These are phyloP conservation scores for Pelagia noctiluca DNA, from an alignment of 30 jellyfish, hydroid and myxozoan genomes.

Conservation along the genomic window DNA sequence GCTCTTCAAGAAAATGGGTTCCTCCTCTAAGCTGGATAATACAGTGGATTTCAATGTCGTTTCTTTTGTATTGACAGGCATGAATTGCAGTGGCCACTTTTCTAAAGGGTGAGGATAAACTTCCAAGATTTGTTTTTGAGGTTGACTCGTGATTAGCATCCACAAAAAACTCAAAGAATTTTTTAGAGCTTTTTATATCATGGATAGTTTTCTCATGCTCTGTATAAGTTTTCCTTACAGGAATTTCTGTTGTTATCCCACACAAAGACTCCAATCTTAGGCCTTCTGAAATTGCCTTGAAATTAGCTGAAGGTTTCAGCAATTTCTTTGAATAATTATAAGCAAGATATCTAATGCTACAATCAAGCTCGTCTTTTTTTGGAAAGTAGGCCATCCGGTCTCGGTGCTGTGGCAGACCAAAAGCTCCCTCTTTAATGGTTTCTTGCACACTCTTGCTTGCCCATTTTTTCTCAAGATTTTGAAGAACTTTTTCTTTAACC, in stretches of 20 bases:
- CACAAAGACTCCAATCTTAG: conserved; percentile 79
- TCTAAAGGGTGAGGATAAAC: conserved; percentile 63
- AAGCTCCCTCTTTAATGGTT: conserved; percentile 42
- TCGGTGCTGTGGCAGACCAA: conserved; percentile 61
- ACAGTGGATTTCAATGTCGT: conserved; percentile 32
- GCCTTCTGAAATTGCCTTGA: conserved; percentile 80
- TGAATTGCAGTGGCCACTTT: conserved; percentile 74
- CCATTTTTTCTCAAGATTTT: too few relatives aligned
- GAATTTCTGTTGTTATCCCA: conserved; percentile 46
- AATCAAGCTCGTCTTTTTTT: conserved; percentile 71
- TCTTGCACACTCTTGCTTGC: conserved; percentile 36
- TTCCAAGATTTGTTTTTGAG: conserved; percentile 41
- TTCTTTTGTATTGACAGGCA: conserved; percentile 66
- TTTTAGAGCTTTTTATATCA: conserved; percentile 4
- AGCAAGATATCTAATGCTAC: conserved; percentile 84
- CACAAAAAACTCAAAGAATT: conserved; percentile 65
- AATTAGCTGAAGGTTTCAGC: conserved; percentile 66
- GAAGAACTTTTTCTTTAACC: too few relatives aligned
- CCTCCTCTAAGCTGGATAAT: conserved; percentile 69
- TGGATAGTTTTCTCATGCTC: conserved; percentile 48
- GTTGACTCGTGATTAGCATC: conserved; percentile 46
- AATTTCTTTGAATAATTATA: conserved; percentile 71
- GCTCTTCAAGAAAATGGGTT: conserved; percentile 45
- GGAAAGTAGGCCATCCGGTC: conserved; percentile 20
- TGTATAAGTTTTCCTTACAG: conserved; percentile 4